Base-by-base conservation (phyloP, 2,888 invertebrate genomes). In the Oxystoma pomonae region DNA sequence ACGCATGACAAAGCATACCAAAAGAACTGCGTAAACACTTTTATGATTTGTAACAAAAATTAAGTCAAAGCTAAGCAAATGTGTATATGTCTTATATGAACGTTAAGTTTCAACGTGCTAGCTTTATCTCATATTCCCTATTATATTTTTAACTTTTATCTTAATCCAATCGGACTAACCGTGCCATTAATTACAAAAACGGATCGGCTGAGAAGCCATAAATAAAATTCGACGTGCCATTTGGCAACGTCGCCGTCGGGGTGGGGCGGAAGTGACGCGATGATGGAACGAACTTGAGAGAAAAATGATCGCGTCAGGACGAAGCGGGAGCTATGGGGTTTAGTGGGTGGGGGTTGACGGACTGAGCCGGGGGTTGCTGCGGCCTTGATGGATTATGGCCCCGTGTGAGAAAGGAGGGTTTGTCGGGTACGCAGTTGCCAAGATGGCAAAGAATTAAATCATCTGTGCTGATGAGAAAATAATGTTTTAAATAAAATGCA, bases 281-380 rank as follows among this genome's bases (percentile, higher is more conserved):
- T 87, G 87, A 87, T 87, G 86, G 86, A 87, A 85, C 86, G 86
- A 81, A 85, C 85, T 85, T 84, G 76, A 85, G 85, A 87, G 87
- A 87, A 87, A 87, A 87, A 87, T 87, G 86, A 87, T 86, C 86
- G 84, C 84, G 86, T 78, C 78, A 83, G 78, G 75, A 69, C 65
- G 68, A 16, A 53, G n/a, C 53, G 53, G 19, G 53, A 35, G 35
- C 35, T 3, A 3, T 35, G 3, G 3, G 35, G 35, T 3, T 3
- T 3, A 7, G 3, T 77, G 78, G 52, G 49, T 81, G 83, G 81
- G 19, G 52, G 16, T 49, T 5, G 7, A 49, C 17, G 18, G 16
- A 19, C 7, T 17, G 83, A 85, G 85, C 85, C 84, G 85, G 77
- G 78, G 77, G 72, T 71, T 71, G 69, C 75, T 75, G 75, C 76